Evolutionary conservation across 2,113 vertebrate species (phyloP), one percentile per base, ranked within the genome.

Genomic region (Herpetotheres cachinnans): DNA sequence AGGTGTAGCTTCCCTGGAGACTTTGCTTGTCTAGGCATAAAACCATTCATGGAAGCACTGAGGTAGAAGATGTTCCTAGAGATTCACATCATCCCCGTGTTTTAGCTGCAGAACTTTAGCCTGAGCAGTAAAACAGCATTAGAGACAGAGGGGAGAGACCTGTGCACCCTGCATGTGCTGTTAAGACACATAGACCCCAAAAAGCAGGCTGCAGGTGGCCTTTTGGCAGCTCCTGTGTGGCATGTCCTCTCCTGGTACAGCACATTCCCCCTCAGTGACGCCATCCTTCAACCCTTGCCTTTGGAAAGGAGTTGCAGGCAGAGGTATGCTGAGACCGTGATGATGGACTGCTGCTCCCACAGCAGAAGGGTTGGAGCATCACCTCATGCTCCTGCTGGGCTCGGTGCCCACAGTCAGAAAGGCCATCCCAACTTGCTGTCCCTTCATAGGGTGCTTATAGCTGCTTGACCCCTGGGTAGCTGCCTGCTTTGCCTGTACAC

Each of bases 301-400:
- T 71, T 32, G 56, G 69, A 67, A 71, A 77, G 58, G 8, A 16
- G 1, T 10, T 47, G 61, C 56, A 82, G 40, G 40, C n/a, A 54
- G 63, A 40, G n/a, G 19, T 49, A 2, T 69, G 38, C 46, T 38
- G 66, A 30, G 32, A 6, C 34, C 29, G n/a, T 46, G 32, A 74
- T 0, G 1, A 54, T 59, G 55, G 50, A 19, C 24, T 26, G 32
- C 7, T 30, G 49, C 44, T 82, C 38, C 27, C 0, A 0, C 24
- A 46, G 49, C 34, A 50, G 59, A 21, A 79, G 18, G 65, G 18
- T 34, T 69, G 66, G 26, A 76, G 18, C 49, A 47, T 67, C 52
- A 55, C 32, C 25, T 71, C 18, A 29, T 59, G 69, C 63, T 56
- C 38, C 73, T 55, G 30, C 32, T 1, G 20, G 40, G 38, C 50